Evolutionary conservation across 1,140 invertebrate species (phyloP).

Genomic region (Lycorma delicatula): DNA sequence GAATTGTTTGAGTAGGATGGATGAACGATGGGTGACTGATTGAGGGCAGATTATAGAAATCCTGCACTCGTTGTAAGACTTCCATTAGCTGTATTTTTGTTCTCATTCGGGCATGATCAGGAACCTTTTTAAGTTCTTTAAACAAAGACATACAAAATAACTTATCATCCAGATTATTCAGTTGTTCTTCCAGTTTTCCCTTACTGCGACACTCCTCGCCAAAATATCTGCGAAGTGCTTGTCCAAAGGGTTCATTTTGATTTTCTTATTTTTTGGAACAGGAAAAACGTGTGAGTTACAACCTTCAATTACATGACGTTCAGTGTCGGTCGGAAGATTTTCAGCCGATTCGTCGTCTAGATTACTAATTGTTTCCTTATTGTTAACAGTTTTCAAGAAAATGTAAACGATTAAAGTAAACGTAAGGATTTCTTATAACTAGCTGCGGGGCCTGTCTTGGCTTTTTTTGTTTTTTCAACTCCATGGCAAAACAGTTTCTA

Average conservation of each 20-base stretch:
- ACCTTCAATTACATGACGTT: not conserved
- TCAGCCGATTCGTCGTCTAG: not conserved
- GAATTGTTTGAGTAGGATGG: not conserved
- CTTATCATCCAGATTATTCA: no score
- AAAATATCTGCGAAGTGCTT: no score
- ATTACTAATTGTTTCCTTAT: slow-evolving; percentile 4
- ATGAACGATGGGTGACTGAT: no score
- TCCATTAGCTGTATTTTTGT: not conserved
- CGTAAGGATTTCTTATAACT: not conserved
- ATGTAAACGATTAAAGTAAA: not conserved
- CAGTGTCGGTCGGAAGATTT: slow-evolving; percentile 2
- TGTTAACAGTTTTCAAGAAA: not conserved
- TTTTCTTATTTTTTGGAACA: no score
- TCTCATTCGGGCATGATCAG: not conserved
- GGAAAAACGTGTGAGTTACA: not conserved
- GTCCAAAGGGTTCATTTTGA: no score
- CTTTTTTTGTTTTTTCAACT: not conserved
- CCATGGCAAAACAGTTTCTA: not conserved
- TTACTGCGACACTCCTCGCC: no score
- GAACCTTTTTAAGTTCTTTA: not conserved
- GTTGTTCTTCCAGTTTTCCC: no score
- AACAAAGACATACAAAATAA: no score
- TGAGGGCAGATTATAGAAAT: not conserved
- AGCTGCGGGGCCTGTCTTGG: not conserved
- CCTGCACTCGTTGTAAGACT: not conserved